Evolutionary conservation across 2,888 invertebrate species (phyloP).

Genomic region (Coremacera marginata): DNA sequence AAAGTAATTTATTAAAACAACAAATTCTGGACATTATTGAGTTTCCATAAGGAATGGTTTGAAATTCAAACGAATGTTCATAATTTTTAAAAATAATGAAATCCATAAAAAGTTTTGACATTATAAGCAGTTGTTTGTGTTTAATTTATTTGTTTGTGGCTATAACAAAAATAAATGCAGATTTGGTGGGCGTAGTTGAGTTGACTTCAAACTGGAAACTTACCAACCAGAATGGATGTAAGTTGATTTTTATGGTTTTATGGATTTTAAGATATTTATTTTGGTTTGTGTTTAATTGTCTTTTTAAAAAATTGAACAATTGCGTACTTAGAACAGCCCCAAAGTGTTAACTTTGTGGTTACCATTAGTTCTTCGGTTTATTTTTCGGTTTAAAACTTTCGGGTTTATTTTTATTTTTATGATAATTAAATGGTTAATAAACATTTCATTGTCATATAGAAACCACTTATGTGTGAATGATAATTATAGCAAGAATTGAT

Average conservation of each 20-base stretch:
- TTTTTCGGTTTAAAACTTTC: too few species aligned
- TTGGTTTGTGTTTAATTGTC: not conserved
- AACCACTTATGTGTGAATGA: not conserved
- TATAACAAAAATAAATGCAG: not conserved
- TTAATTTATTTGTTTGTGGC: not conserved
- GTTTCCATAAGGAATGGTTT: not conserved
- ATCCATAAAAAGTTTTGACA: not conserved
- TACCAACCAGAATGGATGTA: constrained; percentile 37
- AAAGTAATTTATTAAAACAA: not conserved
- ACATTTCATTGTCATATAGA: not conserved
- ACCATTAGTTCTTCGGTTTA: not conserved
- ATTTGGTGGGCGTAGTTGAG: constrained; percentile 31
- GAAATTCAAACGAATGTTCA: not conserved
- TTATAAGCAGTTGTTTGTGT: not conserved
- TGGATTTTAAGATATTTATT: not conserved
- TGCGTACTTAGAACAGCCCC: not conserved
- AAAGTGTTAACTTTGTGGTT: not conserved
- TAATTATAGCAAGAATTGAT: too few species aligned
- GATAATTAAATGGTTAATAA: not conserved
- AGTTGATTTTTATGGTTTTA: constrained; percentile 4
- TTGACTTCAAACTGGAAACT: constrained; percentile 34
- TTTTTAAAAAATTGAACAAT: not conserved
- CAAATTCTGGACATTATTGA: not conserved
- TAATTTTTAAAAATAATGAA: not conserved
- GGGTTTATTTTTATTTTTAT: not conserved